Base-by-base conservation (phyloP, 1,140 invertebrate species). In the Drosophila suzukii region DNA sequence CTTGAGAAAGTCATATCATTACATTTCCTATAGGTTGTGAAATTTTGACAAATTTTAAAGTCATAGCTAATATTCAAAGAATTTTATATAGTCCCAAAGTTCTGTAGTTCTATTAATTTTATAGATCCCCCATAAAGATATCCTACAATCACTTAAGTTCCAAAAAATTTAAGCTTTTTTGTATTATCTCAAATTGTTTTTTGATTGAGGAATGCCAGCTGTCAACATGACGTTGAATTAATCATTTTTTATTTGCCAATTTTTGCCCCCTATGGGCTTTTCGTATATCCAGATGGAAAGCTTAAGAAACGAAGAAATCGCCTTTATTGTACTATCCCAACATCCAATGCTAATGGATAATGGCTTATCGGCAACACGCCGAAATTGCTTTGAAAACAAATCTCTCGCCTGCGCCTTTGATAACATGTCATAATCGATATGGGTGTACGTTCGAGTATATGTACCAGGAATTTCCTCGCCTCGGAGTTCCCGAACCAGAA, bases 361-460 rank as follows among this genome's bases (percentile, higher is more conserved):
- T 20, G 46, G 36, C 65, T 67, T 65, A 68, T 68, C 65, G 30
- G 38, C 36, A 44, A 68, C 60, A 68, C 10, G 24, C 24, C 47
- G 17, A 53, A 53, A 66, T 68, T 66, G 30, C 47, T 66, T 66
- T 17, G 15, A 44, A 66, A 66, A 44, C 47, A 66, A 44, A 68
- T 44, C 61, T 38, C 38, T 51, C 30, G 17, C 20, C 20, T 34
- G 27, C 27, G 20, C 32, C 39, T 32, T 38, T 68, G 47, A 66
- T 66, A 67, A 54, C 38, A 36, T 51, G 8, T 34, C 57, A 50
- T 68, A 44, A 66, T 66, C 61, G 46, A 13, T 50, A 41, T 50
- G 30, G 11, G 20, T 13, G 11, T 20, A 27, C 11, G 30, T 32
- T 17, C 7, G 12, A n/a, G 1, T 5, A 11, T 32, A 36, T n/a